Evolutionary conservation across 2,888 invertebrate species (phyloP), one percentile per base, ranked within the genome.

Genomic region (Tenodera sinensis): DNA sequence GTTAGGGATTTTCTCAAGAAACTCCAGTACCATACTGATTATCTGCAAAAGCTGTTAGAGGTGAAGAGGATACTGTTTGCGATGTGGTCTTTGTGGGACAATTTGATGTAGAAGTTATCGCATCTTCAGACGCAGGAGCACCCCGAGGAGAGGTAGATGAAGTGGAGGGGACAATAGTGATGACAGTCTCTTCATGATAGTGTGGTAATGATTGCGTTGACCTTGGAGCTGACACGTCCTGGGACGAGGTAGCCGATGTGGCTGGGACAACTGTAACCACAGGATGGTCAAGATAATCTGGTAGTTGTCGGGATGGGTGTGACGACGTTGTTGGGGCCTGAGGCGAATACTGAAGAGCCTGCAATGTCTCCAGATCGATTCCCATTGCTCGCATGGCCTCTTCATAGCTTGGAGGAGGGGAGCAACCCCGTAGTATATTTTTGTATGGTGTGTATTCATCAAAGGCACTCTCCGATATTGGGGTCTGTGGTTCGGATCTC

Each of bases 381-480:
- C 54, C 20, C 88, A 90, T 89, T 54, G 88, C 87, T 15, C 89
- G 89, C 28, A 90, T 84, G 8, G 90, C 90, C 86, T 90, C 90
- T 27, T 90, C 90, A 82, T 90, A 90, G 47, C 88, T 90, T n/a
- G 90, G 90, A 1, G 90, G 90, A 15, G 90, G 90, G n/a, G 90
- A 89, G 12, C 83, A 86, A 9, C 88, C 90, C 14, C 90, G 47
- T 30, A 81, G 85, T 25, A 54, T 34, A 83, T 34, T 82, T 34
- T 87, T 87, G 34, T 87, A 87, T 1, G 87, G 25, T 12, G 25
- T 34, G 14, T 82, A 42, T 8, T 81, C 34, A 27, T 87, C 83
- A 42, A 87, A 87, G 3, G 83, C 34, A 4, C 34, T 83, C 14
- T 81, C 82, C 1, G 90, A 83, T 42, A 89, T 47, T 9, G 83